Conservation (phyloP, 2,113 vertebrate species). For the Vanacampus margaritifer region DNA sequence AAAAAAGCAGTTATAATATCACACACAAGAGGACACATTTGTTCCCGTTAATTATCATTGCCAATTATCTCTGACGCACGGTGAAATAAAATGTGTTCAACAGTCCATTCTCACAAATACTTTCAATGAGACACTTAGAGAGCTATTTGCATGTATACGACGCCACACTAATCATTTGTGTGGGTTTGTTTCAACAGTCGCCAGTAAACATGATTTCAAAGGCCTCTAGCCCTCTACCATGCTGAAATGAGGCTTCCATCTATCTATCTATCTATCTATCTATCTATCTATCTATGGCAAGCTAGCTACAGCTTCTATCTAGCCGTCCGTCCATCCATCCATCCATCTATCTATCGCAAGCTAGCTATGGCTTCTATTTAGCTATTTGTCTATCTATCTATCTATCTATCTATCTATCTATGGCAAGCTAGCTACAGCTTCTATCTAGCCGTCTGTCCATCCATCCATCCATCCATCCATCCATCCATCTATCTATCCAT, state of each 20-base stretch:
- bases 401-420: no score
- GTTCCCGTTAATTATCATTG: slow-evolving; percentile 2
- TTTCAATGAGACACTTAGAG: neutral
- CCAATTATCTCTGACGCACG: slow-evolving; percentile 10
- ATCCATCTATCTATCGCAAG: no score
- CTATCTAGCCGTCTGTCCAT: no score
- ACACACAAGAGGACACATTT: slow-evolving; percentile 8
- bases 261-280: no score
- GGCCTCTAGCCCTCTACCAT: neutral
- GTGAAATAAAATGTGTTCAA: slow-evolving; percentile 13
- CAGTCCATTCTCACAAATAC: neutral
- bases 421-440: no score
- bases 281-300: no score
- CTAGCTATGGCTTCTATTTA: no score
- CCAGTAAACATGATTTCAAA: slow-evolving; percentile 3
- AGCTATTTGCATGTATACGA: slow-evolving; percentile 14
- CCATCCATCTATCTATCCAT: no score
- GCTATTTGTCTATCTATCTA: no score
- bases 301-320: no score
- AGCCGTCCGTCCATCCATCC: no score
- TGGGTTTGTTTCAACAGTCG: neutral
- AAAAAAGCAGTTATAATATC: slow-evolving; percentile 13
- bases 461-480: no score
- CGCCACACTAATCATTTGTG: neutral
- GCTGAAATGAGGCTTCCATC: neutral